A percentile compares a stretch with the other conserved stretches of the same genome.
Conservation (phyloP, 1,140 invertebrate genomes). For the Littorina saxatilis region DNA sequence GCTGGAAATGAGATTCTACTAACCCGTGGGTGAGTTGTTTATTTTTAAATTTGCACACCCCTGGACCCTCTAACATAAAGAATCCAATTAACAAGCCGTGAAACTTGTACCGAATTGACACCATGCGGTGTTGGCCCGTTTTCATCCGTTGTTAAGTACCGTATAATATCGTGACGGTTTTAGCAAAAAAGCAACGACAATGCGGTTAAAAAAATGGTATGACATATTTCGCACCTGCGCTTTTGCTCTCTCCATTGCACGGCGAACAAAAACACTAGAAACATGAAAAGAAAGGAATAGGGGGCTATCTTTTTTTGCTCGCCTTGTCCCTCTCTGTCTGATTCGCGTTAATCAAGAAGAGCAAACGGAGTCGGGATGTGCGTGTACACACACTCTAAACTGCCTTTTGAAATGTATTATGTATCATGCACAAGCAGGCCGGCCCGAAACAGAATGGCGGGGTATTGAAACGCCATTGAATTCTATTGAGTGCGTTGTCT, state of each 20-base stretch:
- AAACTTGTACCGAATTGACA: too few relatives aligned
- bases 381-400: conserved; percentile 25
- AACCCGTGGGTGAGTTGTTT: too few relatives aligned
- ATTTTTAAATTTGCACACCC: too few relatives aligned
- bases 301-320: too few relatives aligned
- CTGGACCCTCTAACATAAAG: too few relatives aligned
- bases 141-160: too few relatives aligned
- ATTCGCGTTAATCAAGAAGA: conserved; percentile 21
- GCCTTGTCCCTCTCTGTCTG: neutral
- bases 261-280: neutral
- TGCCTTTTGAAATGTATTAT: conserved; percentile 33
- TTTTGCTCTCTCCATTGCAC: neutral
- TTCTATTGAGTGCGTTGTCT: conserved; percentile 16
- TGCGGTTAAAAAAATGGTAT: neutral
- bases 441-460: neutral
- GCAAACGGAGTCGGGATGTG: neutral
- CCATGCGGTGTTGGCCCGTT: too few relatives aligned
- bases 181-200: too few relatives aligned
- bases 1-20: too few relatives aligned
- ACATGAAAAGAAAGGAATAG: neutral
- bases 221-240: conserved; percentile 7
- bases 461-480: conserved; percentile 30
- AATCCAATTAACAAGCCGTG: too few relatives aligned
- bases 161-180: too few relatives aligned
- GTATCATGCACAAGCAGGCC: conserved; percentile 24